Base-by-base conservation (phyloP, 30 jellyfish, hydroid and myxozoan species). In the Haliclystus octoradiatus region DNA sequence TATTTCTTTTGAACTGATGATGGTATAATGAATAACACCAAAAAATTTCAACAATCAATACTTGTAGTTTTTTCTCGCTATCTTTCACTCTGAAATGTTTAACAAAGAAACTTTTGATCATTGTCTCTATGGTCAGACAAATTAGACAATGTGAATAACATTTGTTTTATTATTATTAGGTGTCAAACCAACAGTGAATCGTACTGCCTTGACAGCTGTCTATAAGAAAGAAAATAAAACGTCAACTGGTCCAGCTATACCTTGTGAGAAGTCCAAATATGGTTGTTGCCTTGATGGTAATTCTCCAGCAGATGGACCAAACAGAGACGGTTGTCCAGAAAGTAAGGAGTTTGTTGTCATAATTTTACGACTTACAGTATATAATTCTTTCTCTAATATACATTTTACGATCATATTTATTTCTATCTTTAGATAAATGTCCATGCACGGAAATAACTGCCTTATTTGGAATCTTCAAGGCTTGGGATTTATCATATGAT, bases 271-370 rank as follows among this genome's bases (percentile, higher is more conserved):
- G 64, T 72, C 87, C 14, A 73, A 81, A 22, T 85, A 52, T 53
- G 96, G 94, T 2, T 89, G 98, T 50, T 89, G 98, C 62, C 93
- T 80, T 32, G 98, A 89, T 73, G 98, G 95, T 30, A 89, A 89
- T 29, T 51, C 81, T 30, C 94, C 96, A 2, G 96, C 94, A 1
- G 87, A 72, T 15, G 95, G 93, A 13, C 78, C 81, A 15, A 84
- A 76, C 70, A 76, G 77, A 26, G 74, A 76, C 57, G 93, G 95
- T 2, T 89, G 98, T 52, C 94, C 98, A 0, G 98, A 89, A 89
- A 81, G 98, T 89, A 72, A 40, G 71, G n/a, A 31, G 3, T 24
- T 15, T 24, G 57, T 1, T 30, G 34, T 65, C 19, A 19, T 9
- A 40, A 40, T 40, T 40, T 40, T 40, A 40, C 19, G 57, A 5